phyloP scores from a whole-genome alignment of 2,113 vertebrate species.

The Entelurus aequoreus region DNA sequence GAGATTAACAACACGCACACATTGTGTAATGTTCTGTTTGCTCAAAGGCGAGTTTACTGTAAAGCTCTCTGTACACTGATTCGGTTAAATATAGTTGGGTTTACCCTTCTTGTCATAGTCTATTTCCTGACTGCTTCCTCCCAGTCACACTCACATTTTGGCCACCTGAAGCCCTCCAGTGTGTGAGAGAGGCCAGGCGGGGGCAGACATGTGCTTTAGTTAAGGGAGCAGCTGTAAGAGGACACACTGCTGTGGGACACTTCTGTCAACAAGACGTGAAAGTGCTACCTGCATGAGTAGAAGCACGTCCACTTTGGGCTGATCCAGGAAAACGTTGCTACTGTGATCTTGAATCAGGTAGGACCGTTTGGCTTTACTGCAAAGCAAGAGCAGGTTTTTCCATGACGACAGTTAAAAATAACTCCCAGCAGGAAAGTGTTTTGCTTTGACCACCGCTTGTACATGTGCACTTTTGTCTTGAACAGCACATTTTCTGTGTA shows the following conservation, averaged over 20 bases:
- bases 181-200: conserved; percentile 44
- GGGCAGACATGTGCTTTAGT: conserved; percentile 45
- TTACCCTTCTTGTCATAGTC: background rate
- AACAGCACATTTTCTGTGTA: background rate
- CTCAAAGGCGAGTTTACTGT: background rate
- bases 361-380: conserved; percentile 32
- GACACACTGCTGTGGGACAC: conserved; percentile 26
- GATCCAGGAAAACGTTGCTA: conserved; percentile 35
- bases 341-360: conserved; percentile 50
- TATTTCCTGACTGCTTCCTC: background rate
- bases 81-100: conserved; percentile 30
- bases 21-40: background rate
- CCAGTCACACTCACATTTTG: background rate
- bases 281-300: conserved; percentile 50
- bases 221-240: conserved; percentile 15
- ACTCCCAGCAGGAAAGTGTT: conserved; percentile 18
- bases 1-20: conserved; percentile 1
- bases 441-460: conserved; percentile 8
- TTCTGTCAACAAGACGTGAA: conserved; percentile 37
- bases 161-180: conserved; percentile 3
- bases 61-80: conserved; percentile 5
- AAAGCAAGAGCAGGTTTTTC: conserved; percentile 39
- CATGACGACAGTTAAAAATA: conserved; percentile 64
- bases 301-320: conserved; percentile 23
- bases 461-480: conserved; percentile 1